Evolutionary conservation across 2,888 invertebrate species (phyloP).

Genomic region (Sycophila texana): DNA sequence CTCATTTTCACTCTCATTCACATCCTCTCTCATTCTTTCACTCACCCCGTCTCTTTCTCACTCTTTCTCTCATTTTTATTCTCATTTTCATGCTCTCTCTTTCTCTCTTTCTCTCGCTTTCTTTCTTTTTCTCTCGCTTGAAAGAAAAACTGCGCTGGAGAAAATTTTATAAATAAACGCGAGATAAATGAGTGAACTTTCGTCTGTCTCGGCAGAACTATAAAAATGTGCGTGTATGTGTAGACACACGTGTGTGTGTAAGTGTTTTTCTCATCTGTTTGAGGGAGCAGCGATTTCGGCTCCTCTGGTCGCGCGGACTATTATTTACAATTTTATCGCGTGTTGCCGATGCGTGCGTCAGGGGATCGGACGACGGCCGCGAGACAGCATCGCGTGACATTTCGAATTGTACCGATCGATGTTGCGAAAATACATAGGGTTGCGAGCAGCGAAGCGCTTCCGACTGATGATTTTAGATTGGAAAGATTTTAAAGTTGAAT

Average conservation of each 20-base stretch:
- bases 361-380: conserved; percentile 1
- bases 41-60: too few relatives aligned
- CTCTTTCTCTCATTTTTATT: too few relatives aligned
- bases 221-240: neutral
- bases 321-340: conserved; percentile 28
- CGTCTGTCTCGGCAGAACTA: neutral
- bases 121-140: neutral
- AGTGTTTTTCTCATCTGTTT: conserved; percentile 1
- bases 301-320: neutral
- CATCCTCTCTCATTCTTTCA: too few relatives aligned
- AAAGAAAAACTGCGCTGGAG: neutral
- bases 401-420: neutral
- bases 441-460: neutral
- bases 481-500: too few relatives aligned
- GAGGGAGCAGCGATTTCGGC: too few relatives aligned
- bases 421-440: neutral
- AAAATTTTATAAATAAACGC: conserved; percentile 17
- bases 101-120: too few relatives aligned
- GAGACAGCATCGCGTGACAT: neutral
- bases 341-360: conserved; percentile 9
- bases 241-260: neutral
- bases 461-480: too few relatives aligned
- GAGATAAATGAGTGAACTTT: neutral
- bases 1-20: too few relatives aligned
- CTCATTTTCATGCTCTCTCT: too few relatives aligned